Conservation (phyloP, 1,140 invertebrate species). For the Heterodera schachtii region DNA sequence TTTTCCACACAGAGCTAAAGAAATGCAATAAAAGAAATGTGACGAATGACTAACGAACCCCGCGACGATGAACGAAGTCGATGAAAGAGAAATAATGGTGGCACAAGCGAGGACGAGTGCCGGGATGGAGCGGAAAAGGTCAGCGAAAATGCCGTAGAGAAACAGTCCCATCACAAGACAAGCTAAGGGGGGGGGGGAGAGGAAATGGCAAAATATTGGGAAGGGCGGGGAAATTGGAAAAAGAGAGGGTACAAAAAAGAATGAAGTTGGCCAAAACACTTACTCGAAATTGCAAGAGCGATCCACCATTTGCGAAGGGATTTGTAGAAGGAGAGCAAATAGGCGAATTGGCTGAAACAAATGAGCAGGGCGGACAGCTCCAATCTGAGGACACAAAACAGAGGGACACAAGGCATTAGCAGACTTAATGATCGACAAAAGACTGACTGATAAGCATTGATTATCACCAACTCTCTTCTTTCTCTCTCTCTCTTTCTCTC, state of each 20-base stretch:
- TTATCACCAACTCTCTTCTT: too few species aligned
- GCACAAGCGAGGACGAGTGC: conserved; percentile 34
- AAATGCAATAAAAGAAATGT: not conserved
- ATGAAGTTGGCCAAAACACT: conserved; percentile 2
- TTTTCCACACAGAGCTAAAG: conserved; percentile 49
- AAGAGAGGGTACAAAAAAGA: not conserved
- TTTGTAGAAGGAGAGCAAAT: conserved; percentile 45
- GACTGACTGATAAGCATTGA: too few species aligned
- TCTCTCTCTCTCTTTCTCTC: too few species aligned
- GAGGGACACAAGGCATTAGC: not conserved
- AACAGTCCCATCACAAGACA: conserved; percentile 31
- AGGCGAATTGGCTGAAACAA: conserved; percentile 38
- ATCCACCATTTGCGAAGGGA: conserved; percentile 42
- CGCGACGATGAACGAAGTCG: conserved; percentile 38
- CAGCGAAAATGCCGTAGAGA: conserved; percentile 40
- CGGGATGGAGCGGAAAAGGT: conserved; percentile 46
- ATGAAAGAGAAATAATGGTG: conserved; percentile 17
- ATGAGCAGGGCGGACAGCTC: conserved; percentile 48
- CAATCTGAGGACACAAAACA: not conserved
- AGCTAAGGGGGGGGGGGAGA: not conserved
- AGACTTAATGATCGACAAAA: too few species aligned
- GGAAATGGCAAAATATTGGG: not conserved
- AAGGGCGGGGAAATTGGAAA: not conserved
- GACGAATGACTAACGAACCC: not conserved
- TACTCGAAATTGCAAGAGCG: conserved; percentile 33